Conservation (phyloP, 1,140 invertebrate species). For the Pomacea maculata region DNA sequence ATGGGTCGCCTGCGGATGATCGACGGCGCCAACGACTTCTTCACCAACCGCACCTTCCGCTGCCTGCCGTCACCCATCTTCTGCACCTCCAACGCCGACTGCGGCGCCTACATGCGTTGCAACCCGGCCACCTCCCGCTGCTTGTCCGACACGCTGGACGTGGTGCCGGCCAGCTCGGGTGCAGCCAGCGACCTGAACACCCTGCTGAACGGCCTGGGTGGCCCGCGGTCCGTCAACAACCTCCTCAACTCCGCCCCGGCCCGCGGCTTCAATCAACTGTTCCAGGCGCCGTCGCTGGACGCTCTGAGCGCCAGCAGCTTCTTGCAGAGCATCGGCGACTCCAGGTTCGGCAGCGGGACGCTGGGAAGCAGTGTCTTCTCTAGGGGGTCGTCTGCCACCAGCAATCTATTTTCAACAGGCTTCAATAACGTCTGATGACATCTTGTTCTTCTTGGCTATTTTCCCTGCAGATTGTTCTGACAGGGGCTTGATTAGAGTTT, state of each 20-base stretch:
- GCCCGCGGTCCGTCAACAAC: constrained; percentile 3
- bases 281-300: constrained; percentile 5
- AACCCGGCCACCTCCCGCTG: constrained; percentile 24
- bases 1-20: constrained; percentile 33
- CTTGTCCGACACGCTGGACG: constrained; percentile 26
- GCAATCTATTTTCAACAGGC: no score
- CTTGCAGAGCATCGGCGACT: no score
- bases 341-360: no score
- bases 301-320: neutral
- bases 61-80: constrained; percentile 19
- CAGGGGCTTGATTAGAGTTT: no score
- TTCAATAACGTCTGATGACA: no score
- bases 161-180: neutral
- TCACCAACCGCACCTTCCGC: constrained; percentile 17
- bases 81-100: constrained; percentile 26
- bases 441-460: no score
- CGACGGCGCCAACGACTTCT: constrained; percentile 31
- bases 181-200: constrained; percentile 5
- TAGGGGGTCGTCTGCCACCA: no score
- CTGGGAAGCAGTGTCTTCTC: no score
- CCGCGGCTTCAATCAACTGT: constrained; percentile 17
- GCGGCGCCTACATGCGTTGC: constrained; percentile 31
- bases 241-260: constrained; percentile 4
- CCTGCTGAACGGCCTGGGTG: constrained; percentile 2
- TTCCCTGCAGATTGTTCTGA: no score